phyloP scores from a whole-genome alignment of 1,140 invertebrate genomes.

The Pectinophora gossypiella region DNA sequence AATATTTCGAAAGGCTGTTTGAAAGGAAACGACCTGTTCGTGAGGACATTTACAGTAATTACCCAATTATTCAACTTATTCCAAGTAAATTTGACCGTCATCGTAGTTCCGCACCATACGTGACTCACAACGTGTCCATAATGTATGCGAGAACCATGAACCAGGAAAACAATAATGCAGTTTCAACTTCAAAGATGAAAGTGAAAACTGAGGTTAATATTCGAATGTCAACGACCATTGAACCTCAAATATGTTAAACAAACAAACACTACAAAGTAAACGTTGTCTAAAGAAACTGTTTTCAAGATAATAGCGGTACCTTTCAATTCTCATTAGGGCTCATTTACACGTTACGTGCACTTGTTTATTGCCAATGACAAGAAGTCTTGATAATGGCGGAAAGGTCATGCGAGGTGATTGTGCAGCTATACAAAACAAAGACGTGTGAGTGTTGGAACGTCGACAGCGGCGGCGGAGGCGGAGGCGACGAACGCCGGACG shows the following conservation, averaged over 20 bases:
- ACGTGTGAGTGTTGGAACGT: constrained; percentile 1
- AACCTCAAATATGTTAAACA: constrained; percentile 16
- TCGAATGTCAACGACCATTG: constrained; percentile 26
- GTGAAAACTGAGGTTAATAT: constrained; percentile 33
- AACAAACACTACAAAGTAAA: constrained; percentile 9
- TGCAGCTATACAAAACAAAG: constrained; percentile 14
- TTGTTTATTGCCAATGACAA: constrained; percentile 13
- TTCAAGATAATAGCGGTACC: not conserved
- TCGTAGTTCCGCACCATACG: no score
- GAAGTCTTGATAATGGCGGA: constrained; percentile 16
- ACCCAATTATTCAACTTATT: no score
- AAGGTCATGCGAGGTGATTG: constrained; percentile 12
- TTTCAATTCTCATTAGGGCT: not conserved
- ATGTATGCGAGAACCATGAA: no score
- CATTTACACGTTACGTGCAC: constrained; percentile 6
- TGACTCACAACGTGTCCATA: no score
- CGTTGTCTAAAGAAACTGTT: constrained; percentile 9
- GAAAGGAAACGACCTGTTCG: no score
- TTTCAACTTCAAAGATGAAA: constrained; percentile 21
- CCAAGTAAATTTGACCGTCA: no score
- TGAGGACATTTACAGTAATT: no score
- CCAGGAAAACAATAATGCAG: no score
- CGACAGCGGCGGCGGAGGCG: constrained; percentile 16
- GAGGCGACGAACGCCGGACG: constrained; percentile 35
- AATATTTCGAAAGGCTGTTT: no score